These are phyloP conservation scores for Leptopilina clavipes DNA, from an alignment of 1,140 invertebrate species.

Conservation along the genomic window DNA sequence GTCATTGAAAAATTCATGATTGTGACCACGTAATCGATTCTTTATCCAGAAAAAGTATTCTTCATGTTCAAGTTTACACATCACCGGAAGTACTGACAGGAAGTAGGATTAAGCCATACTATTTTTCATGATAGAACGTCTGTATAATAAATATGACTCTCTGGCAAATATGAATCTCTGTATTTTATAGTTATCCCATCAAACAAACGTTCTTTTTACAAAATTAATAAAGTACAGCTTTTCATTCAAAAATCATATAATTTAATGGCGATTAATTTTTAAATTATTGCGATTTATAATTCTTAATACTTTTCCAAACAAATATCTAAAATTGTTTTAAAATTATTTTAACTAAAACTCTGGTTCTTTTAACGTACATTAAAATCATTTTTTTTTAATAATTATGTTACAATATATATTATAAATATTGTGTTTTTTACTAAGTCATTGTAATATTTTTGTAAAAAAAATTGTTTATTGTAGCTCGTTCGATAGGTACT, in stretches of 20 bases:
- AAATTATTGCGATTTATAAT: not conserved
- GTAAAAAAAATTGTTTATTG: no score
- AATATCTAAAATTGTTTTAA: not conserved
- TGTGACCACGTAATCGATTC: conserved; percentile 20
- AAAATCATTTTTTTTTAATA: no score
- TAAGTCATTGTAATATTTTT: no score
- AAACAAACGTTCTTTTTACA: not conserved
- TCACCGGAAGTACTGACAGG: conserved; percentile 13
- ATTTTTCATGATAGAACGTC: not conserved
- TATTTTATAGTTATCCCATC: not conserved
- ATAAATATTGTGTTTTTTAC: no score
- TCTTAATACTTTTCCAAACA: not conserved
- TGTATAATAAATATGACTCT: not conserved
- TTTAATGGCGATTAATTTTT: not conserved
- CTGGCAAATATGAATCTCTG: not conserved
- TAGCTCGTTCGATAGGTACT: no score
- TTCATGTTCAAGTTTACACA: conserved; percentile 10
- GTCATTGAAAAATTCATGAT: conserved; percentile 26
- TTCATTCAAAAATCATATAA: not conserved
- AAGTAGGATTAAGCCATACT: not conserved
- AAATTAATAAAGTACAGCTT: not conserved
- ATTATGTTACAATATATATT: no score
- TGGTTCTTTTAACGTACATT: no score
- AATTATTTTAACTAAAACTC: no score
- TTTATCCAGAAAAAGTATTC: not conserved